Evolutionary conservation across 2,797 vertebrate genomes (phyloP), one percentile per base, ranked within the genome.

Genomic region (Falco berigora): DNA sequence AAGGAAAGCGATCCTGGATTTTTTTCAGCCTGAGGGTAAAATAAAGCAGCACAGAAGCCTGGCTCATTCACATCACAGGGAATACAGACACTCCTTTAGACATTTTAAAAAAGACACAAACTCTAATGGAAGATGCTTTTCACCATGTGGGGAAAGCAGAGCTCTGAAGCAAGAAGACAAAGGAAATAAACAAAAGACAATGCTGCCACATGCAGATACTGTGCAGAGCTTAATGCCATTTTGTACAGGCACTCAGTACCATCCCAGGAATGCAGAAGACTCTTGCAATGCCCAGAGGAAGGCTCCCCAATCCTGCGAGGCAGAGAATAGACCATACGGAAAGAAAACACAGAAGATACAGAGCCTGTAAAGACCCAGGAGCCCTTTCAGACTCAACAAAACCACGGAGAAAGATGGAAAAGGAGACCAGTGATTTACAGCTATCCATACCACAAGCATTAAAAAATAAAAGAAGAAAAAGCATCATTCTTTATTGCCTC

Each of bases 221-320:
- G 12, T 6, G 13, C 22, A 61, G 58, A 62, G 55, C 36, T 88
- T 38, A 68, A 40, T 14, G 15, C 9, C 24, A 6, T 28, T 53
- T 94, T 88, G 9, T 40, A 25, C 22, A 40, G 52, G 38, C 10
- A n/a, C 18, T 87, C 50, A 18, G 17, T 15, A 78, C 5, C 28
- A 44, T 17, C 55, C 66, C 46, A 72, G 59, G 58, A 67, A 52
- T 1, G 12, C 10, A 62, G 62, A 62, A 49, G 15, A 59, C 11
- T 62, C n/a, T 30, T 64, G 18, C 21, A 71, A 14, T 0, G 11
- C 4, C 22, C 30, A 63, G 28, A n/a, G 23, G 30, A 71, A 34
- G 16, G 10, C 6, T 73, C 20, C 5, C 6, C n/a, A 77, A 4
- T 8, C 52, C n/a, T 0, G 1, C 32, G 49, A 56, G 21, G 14